These are phyloP conservation scores for Brotula barbata DNA, from an alignment of 2,797 vertebrate species.

Conservation along the genomic window DNA sequence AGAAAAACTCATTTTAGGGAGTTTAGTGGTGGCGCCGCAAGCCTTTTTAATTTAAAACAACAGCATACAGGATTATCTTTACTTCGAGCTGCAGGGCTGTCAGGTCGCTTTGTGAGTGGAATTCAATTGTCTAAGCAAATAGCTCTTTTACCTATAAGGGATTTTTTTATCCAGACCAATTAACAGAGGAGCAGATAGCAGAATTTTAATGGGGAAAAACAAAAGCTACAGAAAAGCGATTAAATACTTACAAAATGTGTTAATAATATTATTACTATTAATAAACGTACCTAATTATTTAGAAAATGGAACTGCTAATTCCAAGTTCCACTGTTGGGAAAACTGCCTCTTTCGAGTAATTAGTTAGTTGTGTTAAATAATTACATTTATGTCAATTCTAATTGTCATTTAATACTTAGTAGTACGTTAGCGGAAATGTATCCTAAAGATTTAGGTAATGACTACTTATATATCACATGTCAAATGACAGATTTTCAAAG, in stretches of 20 bases:
- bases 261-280: constrained; percentile 17
- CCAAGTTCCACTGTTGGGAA: no score
- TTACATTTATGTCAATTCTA: constrained; percentile 56
- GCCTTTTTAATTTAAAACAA: constrained; percentile 82
- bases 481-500: constrained; percentile 48
- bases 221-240: constrained; percentile 38
- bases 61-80: constrained; percentile 74
- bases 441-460: constrained; percentile 50
- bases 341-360: no score
- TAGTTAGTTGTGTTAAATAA: constrained; percentile 66
- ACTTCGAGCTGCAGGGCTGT: constrained; percentile 63
- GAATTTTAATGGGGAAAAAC: constrained; percentile 33
- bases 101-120: constrained; percentile 56
- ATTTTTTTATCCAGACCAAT: constrained; percentile 71
- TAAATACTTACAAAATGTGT: constrained; percentile 14
- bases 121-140: constrained; percentile 82
- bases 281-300: constrained; percentile 42
- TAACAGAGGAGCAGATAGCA: constrained; percentile 55
- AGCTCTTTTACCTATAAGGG: constrained; percentile 76
- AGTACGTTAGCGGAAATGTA: constrained; percentile 34
- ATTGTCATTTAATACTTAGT: constrained; percentile 54
- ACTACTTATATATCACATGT: constrained; percentile 57
- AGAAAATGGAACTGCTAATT: constrained; percentile 42
- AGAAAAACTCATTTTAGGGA: constrained; percentile 71
- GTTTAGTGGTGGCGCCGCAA: constrained; percentile 66